Percentiles rank a stretch among this genome's conserved stretches.
Conservation (phyloP, 2,888 invertebrate species). For the Drosophila mulleri region DNA sequence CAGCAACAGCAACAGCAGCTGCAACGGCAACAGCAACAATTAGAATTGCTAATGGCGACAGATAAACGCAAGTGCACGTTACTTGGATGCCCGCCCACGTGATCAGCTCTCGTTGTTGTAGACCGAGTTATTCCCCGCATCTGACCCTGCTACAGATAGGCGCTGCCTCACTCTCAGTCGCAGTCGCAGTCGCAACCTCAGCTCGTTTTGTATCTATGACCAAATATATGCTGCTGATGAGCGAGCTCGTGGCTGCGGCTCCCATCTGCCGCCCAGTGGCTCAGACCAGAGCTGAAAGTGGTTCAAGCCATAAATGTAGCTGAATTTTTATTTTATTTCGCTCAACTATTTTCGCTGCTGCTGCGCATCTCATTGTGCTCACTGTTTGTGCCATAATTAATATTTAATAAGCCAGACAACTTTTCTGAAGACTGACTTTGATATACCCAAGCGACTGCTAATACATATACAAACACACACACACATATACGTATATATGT, state of each 20-base stretch:
- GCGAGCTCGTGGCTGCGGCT: slow-evolving; percentile 23
- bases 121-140: neutral
- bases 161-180: too few species aligned
- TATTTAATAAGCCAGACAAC: slow-evolving; percentile 75
- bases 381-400: slow-evolving; percentile 68
- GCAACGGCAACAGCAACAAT: slow-evolving; percentile 56
- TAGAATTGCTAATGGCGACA: slow-evolving; percentile 72
- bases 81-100: slow-evolving; percentile 53
- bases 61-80: slow-evolving; percentile 53
- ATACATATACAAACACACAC: neutral
- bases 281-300: slow-evolving; percentile 53
- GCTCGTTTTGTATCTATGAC: slow-evolving; percentile 65
- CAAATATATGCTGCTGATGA: slow-evolving; percentile 61
- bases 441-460: slow-evolving; percentile 33
- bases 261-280: slow-evolving; percentile 70
- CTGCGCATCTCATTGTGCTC: slow-evolving; percentile 43
- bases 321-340: slow-evolving; percentile 7
- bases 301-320: slow-evolving; percentile 73
- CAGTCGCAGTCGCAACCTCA: slow-evolving; percentile 1
- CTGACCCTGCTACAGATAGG: slow-evolving; percentile 34
- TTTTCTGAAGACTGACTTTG: slow-evolving; percentile 40
- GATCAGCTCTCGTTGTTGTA: slow-evolving; percentile 4
- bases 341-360: slow-evolving; percentile 29
- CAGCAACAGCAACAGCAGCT: slow-evolving; percentile 21
- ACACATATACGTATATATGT: neutral